Evolutionary conservation across 2,113 vertebrate species (phyloP).

Genomic region (Myiozetetes cayanensis): DNA sequence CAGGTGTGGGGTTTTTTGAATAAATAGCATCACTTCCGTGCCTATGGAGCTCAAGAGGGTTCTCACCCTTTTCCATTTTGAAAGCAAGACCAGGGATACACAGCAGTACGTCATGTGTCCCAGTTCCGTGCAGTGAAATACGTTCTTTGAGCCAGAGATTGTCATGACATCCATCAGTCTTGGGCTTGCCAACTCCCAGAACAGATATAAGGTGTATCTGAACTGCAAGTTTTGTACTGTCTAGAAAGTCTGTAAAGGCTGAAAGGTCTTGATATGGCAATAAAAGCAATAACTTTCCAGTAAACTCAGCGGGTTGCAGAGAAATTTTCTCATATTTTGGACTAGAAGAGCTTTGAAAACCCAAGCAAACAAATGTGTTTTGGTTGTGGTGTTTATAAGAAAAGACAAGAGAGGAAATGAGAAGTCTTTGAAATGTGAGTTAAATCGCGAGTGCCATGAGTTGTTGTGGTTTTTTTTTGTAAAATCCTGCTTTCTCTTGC

Average conservation of each 20-base stretch:
- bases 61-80: background rate
- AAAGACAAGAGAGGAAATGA: constrained; percentile 31
- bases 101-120: background rate
- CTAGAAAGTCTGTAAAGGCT: background rate
- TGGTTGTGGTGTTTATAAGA: constrained; percentile 34
- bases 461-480: constrained; percentile 1
- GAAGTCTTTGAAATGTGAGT: constrained; percentile 37
- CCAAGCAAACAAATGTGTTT: constrained; percentile 29
- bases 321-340: background rate
- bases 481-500: constrained; percentile 1
- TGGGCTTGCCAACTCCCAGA: background rate
- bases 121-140: fast-evolving
- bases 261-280: background rate
- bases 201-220: background rate
- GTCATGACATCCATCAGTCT: background rate
- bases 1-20: background rate
- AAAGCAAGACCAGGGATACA: background rate
- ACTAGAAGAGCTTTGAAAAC: constrained; percentile 9
- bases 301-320: background rate
- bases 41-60: background rate
- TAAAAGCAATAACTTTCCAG: background rate
- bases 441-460: background rate
- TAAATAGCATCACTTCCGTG: background rate
- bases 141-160: background rate
- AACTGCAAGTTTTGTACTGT: background rate